Evolutionary conservation across 2,113 vertebrate genomes (phyloP), one percentile per base, ranked within the genome.

Genomic region (Suricata suricatta): DNA sequence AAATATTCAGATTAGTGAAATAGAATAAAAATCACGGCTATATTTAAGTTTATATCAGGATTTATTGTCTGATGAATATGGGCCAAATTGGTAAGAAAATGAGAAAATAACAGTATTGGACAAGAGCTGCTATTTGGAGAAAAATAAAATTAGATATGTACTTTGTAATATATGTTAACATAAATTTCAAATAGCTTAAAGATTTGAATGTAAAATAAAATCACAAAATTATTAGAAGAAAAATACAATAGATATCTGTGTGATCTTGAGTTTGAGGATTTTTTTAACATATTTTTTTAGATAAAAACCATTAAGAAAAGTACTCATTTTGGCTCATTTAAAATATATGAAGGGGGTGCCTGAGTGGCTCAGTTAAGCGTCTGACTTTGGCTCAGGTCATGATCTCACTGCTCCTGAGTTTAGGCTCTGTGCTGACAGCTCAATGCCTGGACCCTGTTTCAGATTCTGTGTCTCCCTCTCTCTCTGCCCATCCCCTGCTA

Each of bases 81-180:
- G 8, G 31, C 68, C 38, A 90, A 76, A 69, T 35, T 91, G 60
- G 23, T 87, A 29, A 16, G 33, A 10, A 81, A 91, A 83, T 63
- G 87, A 60, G 60, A 91, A 31, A 87, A 71, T 90, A 47, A 25
- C 3, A 82, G 17, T 76, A 38, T 38, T 96, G 57, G 33, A 57
- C 19, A 82, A 87, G 38, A 91, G n/a, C 31, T 91, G 5, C n/a
- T 68, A 17, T 71, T 88, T 93, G 52, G 72, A 17, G 31, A 64
- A 90, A 82, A 81, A 69, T 82, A 76, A 90, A 97, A 88, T 79
- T 87, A 95, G 33, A 72, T 69, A 10, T 87, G 11, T 81, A 47
- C 23, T 89, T 89, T 19, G 16, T 47, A 87, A 60, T 17, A 68
- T 33, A 71, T 54, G 17, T 27, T 63, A 92, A 94, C 83, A 71